Base-by-base conservation (phyloP, 2,797 vertebrate species). In the Peromyscus melanophrys region DNA sequence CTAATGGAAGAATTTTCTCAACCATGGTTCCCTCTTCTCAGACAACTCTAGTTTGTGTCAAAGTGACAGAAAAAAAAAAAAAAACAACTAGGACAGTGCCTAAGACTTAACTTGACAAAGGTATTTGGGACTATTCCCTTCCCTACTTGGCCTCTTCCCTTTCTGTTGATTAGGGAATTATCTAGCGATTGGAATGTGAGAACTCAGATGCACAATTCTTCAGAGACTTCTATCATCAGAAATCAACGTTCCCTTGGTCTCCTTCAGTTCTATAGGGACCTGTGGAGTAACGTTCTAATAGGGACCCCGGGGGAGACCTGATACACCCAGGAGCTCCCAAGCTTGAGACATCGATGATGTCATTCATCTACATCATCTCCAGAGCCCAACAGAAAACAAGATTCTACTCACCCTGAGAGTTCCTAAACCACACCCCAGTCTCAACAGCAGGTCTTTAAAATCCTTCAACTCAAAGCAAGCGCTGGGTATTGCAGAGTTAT, bases 401-500 rank as follows among this genome's bases (percentile, higher is more conserved):
- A 46, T 84, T 96, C 49, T 29, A 59, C 83, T 96, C 80, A 95
- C 83, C 37, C 71, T 43, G 46, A 84, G 43, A 83, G 81, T 87
- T 93, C 84, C 94, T 23, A 88, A 83, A 81, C 59, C 77, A n/a
- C 43, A 92, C 83, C 95, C 88, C 16, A 19, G 13, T 84, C 94
- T 96, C 59, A 87, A 92, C 52, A 92, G 89, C 76, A 71, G 63
- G 78, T 92, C 83, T 94, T 65, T 1, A 12, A 84, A 92, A 76
- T 83, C 43, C 97, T 92, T 92, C 77, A 86, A 96, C 80, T 95
- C 94, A 92, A 90, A 96, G 46, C 23, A 40, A 89, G 83, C 9
- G 0, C 78, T 86, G 82, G 86, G 29, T 92, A 92, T 96, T 57
- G 34, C 81, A 12, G 95, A 97, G 92, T 96, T 98, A 97, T 98